Percentiles rank a stretch among this genome's conserved stretches.
These are phyloP conservation scores for Seira ritae DNA, from an alignment of 2,888 invertebrate species.

Conservation along the genomic window DNA sequence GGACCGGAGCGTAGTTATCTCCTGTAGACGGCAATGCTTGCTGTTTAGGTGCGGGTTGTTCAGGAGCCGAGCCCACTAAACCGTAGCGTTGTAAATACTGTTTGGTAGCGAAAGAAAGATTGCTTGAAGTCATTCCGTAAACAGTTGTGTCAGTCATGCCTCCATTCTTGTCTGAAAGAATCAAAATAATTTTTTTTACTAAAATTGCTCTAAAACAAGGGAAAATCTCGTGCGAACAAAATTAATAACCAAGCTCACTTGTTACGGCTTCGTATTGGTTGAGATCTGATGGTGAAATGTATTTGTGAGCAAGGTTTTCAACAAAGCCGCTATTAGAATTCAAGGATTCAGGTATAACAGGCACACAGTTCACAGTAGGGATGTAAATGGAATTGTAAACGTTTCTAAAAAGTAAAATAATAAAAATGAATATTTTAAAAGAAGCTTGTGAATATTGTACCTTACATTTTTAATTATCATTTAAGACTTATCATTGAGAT, in stretches of 20 bases:
- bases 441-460: background rate
- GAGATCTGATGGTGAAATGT: constrained; percentile 50
- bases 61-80: constrained; percentile 51
- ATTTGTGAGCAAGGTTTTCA: constrained; percentile 53
- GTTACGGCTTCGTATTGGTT: constrained; percentile 43
- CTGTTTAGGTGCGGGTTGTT: background rate
- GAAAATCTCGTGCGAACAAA: background rate
- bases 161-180: constrained; percentile 17
- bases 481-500: background rate
- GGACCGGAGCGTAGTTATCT: background rate
- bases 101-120: constrained; percentile 70
- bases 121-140: constrained; percentile 70
- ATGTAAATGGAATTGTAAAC: constrained; percentile 67
- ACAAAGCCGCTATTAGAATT: constrained; percentile 44
- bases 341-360: constrained; percentile 42
- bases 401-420: constrained; percentile 48
- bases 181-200: background rate
- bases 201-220: background rate
- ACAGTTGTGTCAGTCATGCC: constrained; percentile 68
- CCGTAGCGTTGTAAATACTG: constrained; percentile 71
- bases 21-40: background rate
- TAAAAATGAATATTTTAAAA: constrained; percentile 4
- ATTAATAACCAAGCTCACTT: constrained; percentile 27
- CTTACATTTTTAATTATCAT: background rate
- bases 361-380: constrained; percentile 57